Evolutionary conservation across 2,113 vertebrate genomes (phyloP), one percentile per base, ranked within the genome.

Genomic region (Amblyornis subalaris): DNA sequence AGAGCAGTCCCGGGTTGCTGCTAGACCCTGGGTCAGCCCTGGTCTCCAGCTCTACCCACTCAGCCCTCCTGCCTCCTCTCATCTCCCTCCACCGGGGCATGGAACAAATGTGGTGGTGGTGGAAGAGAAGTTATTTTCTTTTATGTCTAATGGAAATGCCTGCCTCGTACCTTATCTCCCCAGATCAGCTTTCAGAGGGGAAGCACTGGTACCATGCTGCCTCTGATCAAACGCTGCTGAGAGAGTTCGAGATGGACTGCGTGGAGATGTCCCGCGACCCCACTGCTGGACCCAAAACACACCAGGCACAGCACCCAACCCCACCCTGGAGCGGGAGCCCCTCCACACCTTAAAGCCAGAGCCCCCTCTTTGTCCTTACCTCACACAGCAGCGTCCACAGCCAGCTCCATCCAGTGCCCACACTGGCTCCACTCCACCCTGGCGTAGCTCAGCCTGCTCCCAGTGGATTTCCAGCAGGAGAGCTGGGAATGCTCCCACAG

Each of bases 91-190:
- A 35, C 64, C 0, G 0, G 7, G 14, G 33, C 11, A 47, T 1
- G 55, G 67, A 95, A 88, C 33, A 5, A 62, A 23, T 1, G 33
- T 35, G 50, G 54, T 78, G 54, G 31, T 48, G 73, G 73, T 45
- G 66, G 78, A 75, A 95, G 75, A 85, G 13, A 9, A 1, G 9
- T 69, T 64, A 21, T 38, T 74, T 58, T 33, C 25, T 86, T 87
- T 51, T 19, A n/a, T 45, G 23, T 79, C 75, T 73, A 23, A 70
- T 92, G 95, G 94, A 96, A 96, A 96, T 55, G 67, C 19, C 64
- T 66, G 9, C 55, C 64, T n/a, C 20, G 3, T 17, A 25, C 36
- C 48, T 92, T 94, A 84, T 96, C 90, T 90, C 48, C 36, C 61
- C 79, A 94, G 40, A 95, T 89, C 86, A 85, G 40, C n/a, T 87